Evolutionary conservation across 2,888 invertebrate genomes (phyloP), one percentile per base, ranked within the genome.

Genomic region (Pecten maximus): DNA sequence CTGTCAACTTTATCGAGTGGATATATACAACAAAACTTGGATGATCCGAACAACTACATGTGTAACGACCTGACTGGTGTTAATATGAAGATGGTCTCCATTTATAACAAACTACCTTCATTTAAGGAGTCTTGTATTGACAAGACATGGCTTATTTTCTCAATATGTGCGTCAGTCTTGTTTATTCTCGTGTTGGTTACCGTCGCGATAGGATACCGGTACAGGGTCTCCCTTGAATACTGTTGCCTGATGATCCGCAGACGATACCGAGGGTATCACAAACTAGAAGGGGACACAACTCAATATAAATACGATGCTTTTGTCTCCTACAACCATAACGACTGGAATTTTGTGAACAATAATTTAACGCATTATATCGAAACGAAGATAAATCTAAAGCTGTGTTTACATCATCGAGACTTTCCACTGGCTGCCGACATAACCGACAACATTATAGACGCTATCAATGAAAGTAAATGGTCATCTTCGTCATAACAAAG

Each of bases 241-340:
- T 88, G 40, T 12, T 88, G 88, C 28, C n/a, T 88, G 48, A 23
- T 88, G 40, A 40, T 23, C 6, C 44, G n/a, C 15, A 40, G 88
- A n/a, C 35, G 28, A n/a, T 88, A 88, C 35, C 44, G 88, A 44
- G 44, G 48, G 23, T 88, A 88, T 35, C 40, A 40, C 15, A 40
- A 44, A 6, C 2, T 88, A 44, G 12, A 88, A 39, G 40, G 40
- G 2, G n/a, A 40, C n/a, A n/a, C 40, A 40, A 40, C 40, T 8
- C 44, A 88, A 88, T 88, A 88, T 44, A 48, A 28, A 39, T 88
- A 88, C 40, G 88, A 88, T 40, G 88, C 88, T 40, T 88, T 88
- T 44, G 23, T 88, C 8, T 40, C 88, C 16, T 40, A 88, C 40
- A 88, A 40, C 44, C 15, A 40, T 15, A n/a, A n/a, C n/a, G n/a